Evolutionary conservation across 1,140 invertebrate species (phyloP).

Genomic region (Chelonus insularis): DNA sequence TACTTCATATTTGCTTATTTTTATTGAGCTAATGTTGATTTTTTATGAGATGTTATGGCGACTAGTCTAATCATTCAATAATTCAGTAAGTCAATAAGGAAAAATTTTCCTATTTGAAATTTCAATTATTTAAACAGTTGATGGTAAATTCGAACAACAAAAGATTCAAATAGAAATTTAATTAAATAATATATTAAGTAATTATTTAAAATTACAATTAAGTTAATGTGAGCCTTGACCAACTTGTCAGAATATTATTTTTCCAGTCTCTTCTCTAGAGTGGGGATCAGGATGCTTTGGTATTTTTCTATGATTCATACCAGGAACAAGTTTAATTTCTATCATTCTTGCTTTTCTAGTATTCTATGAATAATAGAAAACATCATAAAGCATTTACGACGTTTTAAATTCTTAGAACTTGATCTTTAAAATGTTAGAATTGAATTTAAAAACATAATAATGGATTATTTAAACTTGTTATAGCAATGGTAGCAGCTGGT

Average conservation of each 20-base stretch:
- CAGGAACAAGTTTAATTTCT: constrained; percentile 14
- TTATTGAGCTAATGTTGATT: background rate
- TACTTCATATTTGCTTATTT: background rate
- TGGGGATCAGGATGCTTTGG: constrained; percentile 1
- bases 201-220: constrained; percentile 4
- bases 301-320: constrained; percentile 25
- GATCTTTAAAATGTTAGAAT: too few species aligned
- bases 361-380: background rate
- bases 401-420: background rate
- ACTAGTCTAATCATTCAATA: background rate
- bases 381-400: too few species aligned
- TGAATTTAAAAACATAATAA: background rate
- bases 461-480: background rate
- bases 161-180: background rate
- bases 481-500: constrained; percentile 46
- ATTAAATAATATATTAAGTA: background rate
- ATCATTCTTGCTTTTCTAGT: background rate
- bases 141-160: background rate
- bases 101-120: background rate
- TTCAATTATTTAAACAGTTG: background rate
- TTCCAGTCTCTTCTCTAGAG: background rate
- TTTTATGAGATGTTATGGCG: background rate
- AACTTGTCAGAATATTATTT: constrained; percentile 10
- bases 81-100: constrained; percentile 5
- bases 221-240: constrained; percentile 20